Evolutionary conservation across 2,888 invertebrate species (phyloP), one percentile per base, ranked within the genome.

Genomic region (Lutraria lutraria): DNA sequence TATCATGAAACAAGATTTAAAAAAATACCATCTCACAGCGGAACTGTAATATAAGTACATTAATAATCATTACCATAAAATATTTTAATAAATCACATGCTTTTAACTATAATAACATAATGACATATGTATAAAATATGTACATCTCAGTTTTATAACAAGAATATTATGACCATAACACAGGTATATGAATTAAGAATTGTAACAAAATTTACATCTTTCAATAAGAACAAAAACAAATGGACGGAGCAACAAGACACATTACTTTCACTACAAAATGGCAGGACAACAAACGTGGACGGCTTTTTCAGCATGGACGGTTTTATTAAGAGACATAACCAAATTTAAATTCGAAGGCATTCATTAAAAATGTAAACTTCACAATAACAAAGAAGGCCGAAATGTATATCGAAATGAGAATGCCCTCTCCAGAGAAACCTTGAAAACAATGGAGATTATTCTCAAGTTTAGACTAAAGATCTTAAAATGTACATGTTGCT

Each of bases 231-330:
- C 53, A 76, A 19, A 68, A 76, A 76, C 34, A 76, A 19, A 6
- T 31, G 76, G 76, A 76, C 76, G 76, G 76, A 76, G 19, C 52
- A n/a, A 60, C 56, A 34, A 16, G n/a, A 80, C 34, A 85, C 43
- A 13, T 56, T 80, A 85, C 79, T 80, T 85, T 80, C 56, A 80
- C 79, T 60, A 85, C 56, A 85, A 85, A 80, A 85, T 60, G 60
- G 79, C 25, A 79, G 80, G 21, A 43, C 19, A 53, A 31, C 60
- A 56, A 6, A 53, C 85, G 85, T 85, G 85, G 85, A 85, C 52
- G 80, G 85, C 21, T 25, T 25, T 68, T 53, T 43, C 2, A 43
- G 43, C 31, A 83, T 72, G 83, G 84, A 68, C 68, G 83, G 34
- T 56, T 53, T 56, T 56, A 19, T 21, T 19, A 21, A 56, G 63